Evolutionary conservation across 2,888 invertebrate species (phyloP).

Genomic region (Drosophila incognita): DNA sequence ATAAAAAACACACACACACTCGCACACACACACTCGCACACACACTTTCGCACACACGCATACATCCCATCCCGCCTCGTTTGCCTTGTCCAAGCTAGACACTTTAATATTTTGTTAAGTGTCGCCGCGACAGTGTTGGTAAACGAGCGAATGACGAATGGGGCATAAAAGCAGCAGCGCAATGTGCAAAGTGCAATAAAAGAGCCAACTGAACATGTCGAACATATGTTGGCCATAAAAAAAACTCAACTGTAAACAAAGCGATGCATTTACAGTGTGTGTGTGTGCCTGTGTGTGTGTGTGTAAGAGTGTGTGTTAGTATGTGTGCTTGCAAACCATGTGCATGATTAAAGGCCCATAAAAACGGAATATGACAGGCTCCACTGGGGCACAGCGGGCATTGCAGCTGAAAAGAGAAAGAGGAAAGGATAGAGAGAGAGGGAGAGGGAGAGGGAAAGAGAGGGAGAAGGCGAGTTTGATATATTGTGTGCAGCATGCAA

Average conservation of each 20-base stretch:
- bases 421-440: background rate
- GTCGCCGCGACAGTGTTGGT: conserved; percentile 63
- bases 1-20: background rate
- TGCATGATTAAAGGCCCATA: conserved; percentile 54
- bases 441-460: background rate
- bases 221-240: conserved; percentile 73
- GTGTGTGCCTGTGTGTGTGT: background rate
- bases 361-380: conserved; percentile 36
- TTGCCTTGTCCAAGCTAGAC: conserved; percentile 7
- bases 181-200: conserved; percentile 56
- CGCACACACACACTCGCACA: conserved; percentile 2
- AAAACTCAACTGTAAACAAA: conserved; percentile 70
- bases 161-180: conserved; percentile 40
- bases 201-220: conserved; percentile 59
- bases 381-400: conserved; percentile 28
- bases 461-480: background rate
- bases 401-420: background rate
- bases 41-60: conserved; percentile 1
- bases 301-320: conserved; percentile 9
- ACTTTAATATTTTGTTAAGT: conserved; percentile 60
- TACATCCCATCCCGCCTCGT: too few relatives aligned
- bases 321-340: conserved; percentile 48
- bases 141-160: conserved; percentile 33
- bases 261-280: conserved; percentile 12
- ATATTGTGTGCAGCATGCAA: conserved; percentile 19